Evolutionary conservation across 2,113 vertebrate species (phyloP), one percentile per base, ranked within the genome.

Genomic region (Ictalurus punctatus): DNA sequence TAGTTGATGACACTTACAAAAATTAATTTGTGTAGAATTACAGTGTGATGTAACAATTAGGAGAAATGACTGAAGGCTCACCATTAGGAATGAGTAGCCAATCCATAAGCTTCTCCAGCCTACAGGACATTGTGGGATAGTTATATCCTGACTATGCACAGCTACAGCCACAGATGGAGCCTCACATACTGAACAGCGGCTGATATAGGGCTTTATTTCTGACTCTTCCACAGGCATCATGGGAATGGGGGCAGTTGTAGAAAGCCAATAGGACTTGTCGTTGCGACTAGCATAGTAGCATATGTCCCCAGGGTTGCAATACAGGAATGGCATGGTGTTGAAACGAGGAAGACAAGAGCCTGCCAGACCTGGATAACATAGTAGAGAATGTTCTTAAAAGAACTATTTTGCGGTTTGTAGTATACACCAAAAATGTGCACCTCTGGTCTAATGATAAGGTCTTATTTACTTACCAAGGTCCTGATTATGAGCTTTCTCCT

Each of bases 101-200:
- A 99, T 99, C 98, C 98, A 99, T 89, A 99, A 82, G 86, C 98
- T 99, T 87, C 98, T 97, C 98, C 98, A 99, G 61, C 98, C 98
- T 0, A 87, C 90, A 0, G 98, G 98, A 90, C 98, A 99, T 94
- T 95, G 96, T 82, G 98, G 98, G 90, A 99, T 99, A 84, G 95
- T 96, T 90, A 95, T 96, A 85, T 99, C 98, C 92, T 99, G 98
- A 89, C 98, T 99, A 89, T 99, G 98, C 74, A 99, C 95, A 0
- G 98, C 98, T 4, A 99, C 98, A 86, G 98, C 98, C 5, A 99
- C 96, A 0, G 98, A 98, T 0, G 98, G 98, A 34, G 98, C 98
- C 93, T 99, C 98, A 5, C 98, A 99, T 48, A 99, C 98, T 0
- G 98, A 97, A 94, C 98, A 99, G 90, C 98, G 98, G 88, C 98